phyloP scores from a whole-genome alignment of 2,113 vertebrate species.

The Esox niger region DNA sequence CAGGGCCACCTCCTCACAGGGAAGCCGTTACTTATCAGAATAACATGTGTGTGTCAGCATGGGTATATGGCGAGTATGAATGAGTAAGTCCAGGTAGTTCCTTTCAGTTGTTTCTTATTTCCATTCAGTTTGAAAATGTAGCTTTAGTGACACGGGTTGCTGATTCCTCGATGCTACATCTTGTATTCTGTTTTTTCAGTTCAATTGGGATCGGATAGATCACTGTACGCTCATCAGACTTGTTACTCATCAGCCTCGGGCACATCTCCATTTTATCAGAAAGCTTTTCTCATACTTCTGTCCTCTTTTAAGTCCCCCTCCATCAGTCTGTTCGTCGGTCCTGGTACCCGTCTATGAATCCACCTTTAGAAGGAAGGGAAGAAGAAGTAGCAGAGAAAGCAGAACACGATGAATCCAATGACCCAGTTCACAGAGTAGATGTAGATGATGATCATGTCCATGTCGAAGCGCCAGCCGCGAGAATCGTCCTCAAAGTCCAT shows the following conservation, averaged over 20 bases:
- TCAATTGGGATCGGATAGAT: slow-evolving; percentile 39
- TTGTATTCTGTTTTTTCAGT: slow-evolving; percentile 23
- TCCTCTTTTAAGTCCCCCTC: background rate
- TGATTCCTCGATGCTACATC: slow-evolving; percentile 23
- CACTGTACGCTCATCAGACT: slow-evolving; percentile 9
- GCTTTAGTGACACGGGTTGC: background rate
- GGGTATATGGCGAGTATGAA: too few relatives aligned
- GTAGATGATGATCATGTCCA: slow-evolving; percentile 95
- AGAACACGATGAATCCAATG: slow-evolving; percentile 89
- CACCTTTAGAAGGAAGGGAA: slow-evolving; percentile 62
- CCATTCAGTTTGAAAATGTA: background rate
- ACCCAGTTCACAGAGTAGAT: slow-evolving; percentile 95
- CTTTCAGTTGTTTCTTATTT: background rate
- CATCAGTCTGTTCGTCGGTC: background rate
- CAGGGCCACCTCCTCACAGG: too few relatives aligned
- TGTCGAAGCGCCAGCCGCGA: slow-evolving; percentile 85
- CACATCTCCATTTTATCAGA: slow-evolving; percentile 24
- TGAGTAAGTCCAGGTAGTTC: background rate
- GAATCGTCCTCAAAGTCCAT: slow-evolving; percentile 83
- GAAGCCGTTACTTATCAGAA: too few relatives aligned
- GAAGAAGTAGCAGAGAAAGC: slow-evolving; percentile 91
- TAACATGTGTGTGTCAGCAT: too few relatives aligned
- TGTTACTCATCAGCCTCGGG: background rate
- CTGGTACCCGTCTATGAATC: background rate
- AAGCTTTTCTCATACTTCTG: slow-evolving; percentile 19